Percentiles rank a stretch among this genome's conserved stretches.
Conservation (phyloP, 2,113 vertebrate species). For the Pelmatolapia mariae region DNA sequence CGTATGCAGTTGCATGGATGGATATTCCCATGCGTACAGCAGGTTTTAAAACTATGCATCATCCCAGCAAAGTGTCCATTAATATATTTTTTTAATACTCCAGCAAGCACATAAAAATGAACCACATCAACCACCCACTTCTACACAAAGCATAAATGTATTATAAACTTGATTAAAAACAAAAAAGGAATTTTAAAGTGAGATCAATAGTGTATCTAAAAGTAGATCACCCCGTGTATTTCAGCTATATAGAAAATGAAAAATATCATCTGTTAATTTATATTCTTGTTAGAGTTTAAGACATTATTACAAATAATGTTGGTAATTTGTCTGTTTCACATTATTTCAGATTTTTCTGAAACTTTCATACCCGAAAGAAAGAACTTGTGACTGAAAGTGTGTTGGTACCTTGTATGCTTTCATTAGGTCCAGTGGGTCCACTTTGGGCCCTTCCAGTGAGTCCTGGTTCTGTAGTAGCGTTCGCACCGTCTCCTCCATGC, state of each 20-base stretch:
- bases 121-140: not conserved
- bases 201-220: not conserved
- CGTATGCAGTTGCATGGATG: not conserved
- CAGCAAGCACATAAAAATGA: not conserved
- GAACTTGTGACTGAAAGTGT: not conserved
- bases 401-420: slow-evolving; percentile 80
- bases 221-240: accelerated
- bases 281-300: not conserved
- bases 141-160: not conserved
- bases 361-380: not conserved
- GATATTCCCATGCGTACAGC: not conserved
- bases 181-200: not conserved
- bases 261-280: not conserved
- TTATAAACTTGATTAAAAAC: not conserved
- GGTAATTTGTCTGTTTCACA: not conserved
- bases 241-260: not conserved
- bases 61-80: not conserved
- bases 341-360: not conserved
- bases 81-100: not conserved
- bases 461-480: slow-evolving; percentile 83
- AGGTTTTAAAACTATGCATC: not conserved
- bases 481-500: slow-evolving; percentile 90
- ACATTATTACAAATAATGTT: not conserved
- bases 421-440: slow-evolving; percentile 79
- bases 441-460: slow-evolving; percentile 74